Percentiles rank a stretch among this genome's conserved stretches.
phyloP scores from a whole-genome alignment of 1,140 invertebrate species.

The Eulimnadia texana region DNA sequence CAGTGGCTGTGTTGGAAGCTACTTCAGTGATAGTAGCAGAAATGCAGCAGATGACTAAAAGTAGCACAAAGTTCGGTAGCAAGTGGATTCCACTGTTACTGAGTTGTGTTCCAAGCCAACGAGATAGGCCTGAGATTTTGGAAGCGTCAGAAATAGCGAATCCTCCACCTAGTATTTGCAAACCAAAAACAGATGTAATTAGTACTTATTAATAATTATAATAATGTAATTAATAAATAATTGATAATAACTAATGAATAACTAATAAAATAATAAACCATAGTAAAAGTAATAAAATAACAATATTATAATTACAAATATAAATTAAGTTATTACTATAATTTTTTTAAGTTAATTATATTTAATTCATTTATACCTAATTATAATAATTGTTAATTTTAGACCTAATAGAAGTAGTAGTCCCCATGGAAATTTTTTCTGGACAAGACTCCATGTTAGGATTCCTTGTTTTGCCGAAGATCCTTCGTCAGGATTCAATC shows the following conservation, averaged over 20 bases:
- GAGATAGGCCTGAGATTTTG: conserved; percentile 56
- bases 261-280: too few relatives aligned
- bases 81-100: conserved; percentile 3
- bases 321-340: too few relatives aligned
- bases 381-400: background rate
- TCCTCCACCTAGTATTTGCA: conserved; percentile 68
- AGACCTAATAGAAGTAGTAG: conserved; percentile 47
- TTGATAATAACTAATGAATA: too few relatives aligned
- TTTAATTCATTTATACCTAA: conserved; percentile 27
- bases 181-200: too few relatives aligned
- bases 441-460: conserved; percentile 59
- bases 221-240: too few relatives aligned
- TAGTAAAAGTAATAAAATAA: too few relatives aligned
- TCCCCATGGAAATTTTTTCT: conserved; percentile 63
- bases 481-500: conserved; percentile 27
- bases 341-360: conserved; percentile 52
- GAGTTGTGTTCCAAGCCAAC: conserved; percentile 46
- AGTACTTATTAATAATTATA: too few relatives aligned
- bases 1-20: conserved; percentile 66
- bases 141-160: conserved; percentile 75
- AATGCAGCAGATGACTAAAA: conserved; percentile 21
- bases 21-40: conserved; percentile 56
- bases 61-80: background rate
- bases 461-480: conserved; percentile 61
- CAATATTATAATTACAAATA: too few relatives aligned